Base-by-base conservation (phyloP, 1,140 invertebrate species). In the Matsumurasca onukii region DNA sequence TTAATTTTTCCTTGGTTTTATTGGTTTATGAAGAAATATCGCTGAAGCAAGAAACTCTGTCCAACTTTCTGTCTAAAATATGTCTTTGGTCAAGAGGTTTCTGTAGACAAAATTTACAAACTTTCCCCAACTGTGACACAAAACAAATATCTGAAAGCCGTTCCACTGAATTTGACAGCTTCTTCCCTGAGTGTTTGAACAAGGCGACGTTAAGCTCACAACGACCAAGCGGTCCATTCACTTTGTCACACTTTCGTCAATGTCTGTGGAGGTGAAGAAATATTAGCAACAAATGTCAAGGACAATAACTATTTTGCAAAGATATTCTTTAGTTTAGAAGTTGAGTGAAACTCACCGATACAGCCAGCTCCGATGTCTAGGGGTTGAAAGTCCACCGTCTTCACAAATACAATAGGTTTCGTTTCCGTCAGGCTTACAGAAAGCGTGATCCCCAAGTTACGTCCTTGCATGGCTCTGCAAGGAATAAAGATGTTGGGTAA, bases 331-430 rank as follows among this genome's bases (percentile, higher is more conserved):
- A 9, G 34, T 39, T 9, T 39, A 9, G 34, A 39, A 39, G 17
- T 39, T 39, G 5, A 39, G 17, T 39, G 34, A 3, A 63, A 73
- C 79, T 80, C 75, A 89, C 88, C 88, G 67, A 94, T 86, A 77
- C 94, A 97, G 67, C 94, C 94, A 45, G 92, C 92, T 0, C 90
- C 84, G 68, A 96, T 91, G 75, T 97, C 92, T 68, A 82, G 88
- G 0, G 94, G 81, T 95, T 89, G 75, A 93, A 97, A 0, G 92
- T 95, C 91, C 93, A 97, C 94, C 94, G 63, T 94, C 90, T 76
- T 97, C 91, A 76, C 94, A 97, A 55, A 95, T 91, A 73, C 94
- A 97, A 75, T 93, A 95, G 0, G 93, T 93, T 79, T 95, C 93
- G 52, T 89, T 85, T 31, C 91, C 92, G 72, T 95, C 92, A 0